Evolutionary conservation across 2,888 invertebrate genomes (phyloP).

Genomic region (Sipha maydis): DNA sequence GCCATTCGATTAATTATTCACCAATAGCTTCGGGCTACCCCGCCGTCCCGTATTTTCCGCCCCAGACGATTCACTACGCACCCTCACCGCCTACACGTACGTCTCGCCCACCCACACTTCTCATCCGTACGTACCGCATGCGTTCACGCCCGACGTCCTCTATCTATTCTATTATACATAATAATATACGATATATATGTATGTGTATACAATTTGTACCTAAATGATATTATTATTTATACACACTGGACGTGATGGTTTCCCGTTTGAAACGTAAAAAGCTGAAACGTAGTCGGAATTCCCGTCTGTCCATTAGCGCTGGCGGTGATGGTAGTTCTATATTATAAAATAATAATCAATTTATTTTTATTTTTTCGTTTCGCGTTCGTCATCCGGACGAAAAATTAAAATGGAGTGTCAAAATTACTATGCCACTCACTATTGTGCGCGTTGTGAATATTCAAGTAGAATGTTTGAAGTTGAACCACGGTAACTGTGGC

Average conservation of each 20-base stretch:
- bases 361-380: not conserved
- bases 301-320: no score
- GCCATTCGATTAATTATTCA: slow-evolving; percentile 26
- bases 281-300: not conserved
- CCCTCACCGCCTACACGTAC: no score
- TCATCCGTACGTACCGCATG: no score
- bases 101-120: no score
- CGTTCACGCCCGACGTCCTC: no score
- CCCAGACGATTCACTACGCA: no score
- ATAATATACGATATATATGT: no score
- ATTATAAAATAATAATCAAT: not conserved
- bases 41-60: no score
- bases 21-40: not conserved
- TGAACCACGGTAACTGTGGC: not conserved
- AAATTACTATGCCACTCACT: slow-evolving; percentile 9
- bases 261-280: not conserved
- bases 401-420: slow-evolving; percentile 9
- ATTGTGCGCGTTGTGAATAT: not conserved
- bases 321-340: not conserved
- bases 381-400: not conserved
- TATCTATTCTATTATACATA: no score
- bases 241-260: not conserved
- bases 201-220: no score
- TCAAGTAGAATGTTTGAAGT: slow-evolving; percentile 31
- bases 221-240: not conserved